Conservation (phyloP, 2,888 invertebrate genomes). For the Nineta flava region DNA sequence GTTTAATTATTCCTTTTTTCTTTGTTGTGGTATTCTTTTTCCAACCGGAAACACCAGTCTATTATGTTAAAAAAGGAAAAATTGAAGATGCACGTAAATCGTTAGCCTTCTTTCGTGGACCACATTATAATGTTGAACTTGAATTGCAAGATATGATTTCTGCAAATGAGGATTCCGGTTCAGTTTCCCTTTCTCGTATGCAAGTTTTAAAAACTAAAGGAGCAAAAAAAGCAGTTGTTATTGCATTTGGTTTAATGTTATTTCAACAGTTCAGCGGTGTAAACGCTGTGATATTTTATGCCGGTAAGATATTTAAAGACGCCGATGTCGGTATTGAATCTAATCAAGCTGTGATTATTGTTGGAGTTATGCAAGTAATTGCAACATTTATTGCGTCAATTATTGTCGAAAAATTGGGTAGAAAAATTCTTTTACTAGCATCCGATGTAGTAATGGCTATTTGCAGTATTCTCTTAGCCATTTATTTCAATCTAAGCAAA, state of each 20-base stretch:
- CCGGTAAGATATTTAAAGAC: constrained; percentile 52
- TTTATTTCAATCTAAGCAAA: constrained; percentile 44
- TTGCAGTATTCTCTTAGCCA: constrained; percentile 50
- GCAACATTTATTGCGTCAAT: constrained; percentile 60
- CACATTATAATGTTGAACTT: constrained; percentile 43
- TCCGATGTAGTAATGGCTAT: constrained; percentile 57
- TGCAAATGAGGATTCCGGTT: constrained; percentile 33
- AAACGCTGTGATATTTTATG: constrained; percentile 71
- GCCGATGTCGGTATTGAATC: constrained; percentile 42
- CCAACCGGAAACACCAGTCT: constrained; percentile 79
- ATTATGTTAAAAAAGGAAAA: constrained; percentile 44
- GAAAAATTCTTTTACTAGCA: constrained; percentile 54
- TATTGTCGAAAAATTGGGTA: constrained; percentile 65
- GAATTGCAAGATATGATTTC: constrained; percentile 47
- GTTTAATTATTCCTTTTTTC: constrained; percentile 46
- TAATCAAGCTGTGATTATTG: constrained; percentile 53
- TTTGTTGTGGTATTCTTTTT: constrained; percentile 57
- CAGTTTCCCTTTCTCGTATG: constrained; percentile 36
- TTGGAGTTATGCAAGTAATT: constrained; percentile 60
- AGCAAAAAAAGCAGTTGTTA: constrained; percentile 48
- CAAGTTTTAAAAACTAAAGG: constrained; percentile 41
- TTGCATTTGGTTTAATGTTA: constrained; percentile 68
- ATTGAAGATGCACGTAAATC: constrained; percentile 50
- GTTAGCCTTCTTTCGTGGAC: constrained; percentile 58
- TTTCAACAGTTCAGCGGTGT: constrained; percentile 80